Conservation (phyloP, 2,888 invertebrate genomes). For the Cynaeus angustus region DNA sequence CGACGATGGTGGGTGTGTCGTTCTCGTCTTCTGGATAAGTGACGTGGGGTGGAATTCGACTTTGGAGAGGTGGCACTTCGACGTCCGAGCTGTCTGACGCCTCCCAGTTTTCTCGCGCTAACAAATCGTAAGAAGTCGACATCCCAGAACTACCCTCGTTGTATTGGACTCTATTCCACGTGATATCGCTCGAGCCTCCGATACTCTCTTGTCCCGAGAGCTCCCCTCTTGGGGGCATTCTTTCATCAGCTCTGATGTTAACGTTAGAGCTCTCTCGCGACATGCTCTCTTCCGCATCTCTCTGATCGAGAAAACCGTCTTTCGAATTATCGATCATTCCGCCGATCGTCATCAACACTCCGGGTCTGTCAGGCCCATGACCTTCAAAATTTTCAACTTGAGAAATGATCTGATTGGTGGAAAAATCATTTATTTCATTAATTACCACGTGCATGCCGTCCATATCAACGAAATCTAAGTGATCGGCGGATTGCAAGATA, state of each 20-base stretch:
- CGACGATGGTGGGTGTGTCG: conserved; percentile 64
- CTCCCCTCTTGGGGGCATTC: conserved; percentile 91
- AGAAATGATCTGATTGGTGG: conserved; percentile 65
- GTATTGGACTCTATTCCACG: conserved; percentile 84
- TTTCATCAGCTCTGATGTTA: conserved; percentile 88
- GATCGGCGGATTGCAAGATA: conserved; percentile 62
- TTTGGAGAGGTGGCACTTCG: conserved; percentile 61
- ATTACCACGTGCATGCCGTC: conserved; percentile 72
- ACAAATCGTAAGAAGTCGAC: conserved; percentile 75
- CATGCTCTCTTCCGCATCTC: conserved; percentile 69
- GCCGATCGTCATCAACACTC: conserved; percentile 68
- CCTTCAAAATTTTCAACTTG: conserved; percentile 67
- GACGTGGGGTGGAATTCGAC: conserved; percentile 70
- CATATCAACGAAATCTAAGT: conserved; percentile 72
- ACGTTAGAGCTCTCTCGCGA: conserved; percentile 77
- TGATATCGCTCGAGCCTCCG: conserved; percentile 84
- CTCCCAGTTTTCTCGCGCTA: conserved; percentile 81
- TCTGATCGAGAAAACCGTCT: conserved; percentile 55
- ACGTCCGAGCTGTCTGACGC: conserved; percentile 80
- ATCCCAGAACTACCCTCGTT: conserved; percentile 72
- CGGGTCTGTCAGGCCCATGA: conserved; percentile 61
- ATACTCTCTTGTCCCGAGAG: conserved; percentile 91
- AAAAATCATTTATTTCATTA: conserved; percentile 67
- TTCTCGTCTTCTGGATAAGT: conserved; percentile 53
- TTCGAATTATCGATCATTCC: conserved; percentile 59